Evolutionary conservation across 2,888 invertebrate genomes (phyloP).

Genomic region (Nymphalis c-album): DNA sequence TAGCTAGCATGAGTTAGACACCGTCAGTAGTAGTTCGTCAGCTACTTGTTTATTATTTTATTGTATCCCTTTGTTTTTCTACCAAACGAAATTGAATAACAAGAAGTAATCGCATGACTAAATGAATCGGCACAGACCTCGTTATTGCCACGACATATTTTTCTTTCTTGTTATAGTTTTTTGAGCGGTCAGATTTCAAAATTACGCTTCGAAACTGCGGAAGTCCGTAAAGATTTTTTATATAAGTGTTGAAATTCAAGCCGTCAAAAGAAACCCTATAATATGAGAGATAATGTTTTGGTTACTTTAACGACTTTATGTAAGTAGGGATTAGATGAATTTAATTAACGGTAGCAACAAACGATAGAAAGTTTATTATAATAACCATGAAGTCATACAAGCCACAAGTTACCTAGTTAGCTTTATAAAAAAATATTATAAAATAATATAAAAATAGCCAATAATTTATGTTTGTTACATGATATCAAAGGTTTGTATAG

Average conservation of each 20-base stretch:
- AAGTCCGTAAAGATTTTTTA: conserved; percentile 25
- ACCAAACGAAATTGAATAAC: conserved; percentile 59
- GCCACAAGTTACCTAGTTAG: neutral
- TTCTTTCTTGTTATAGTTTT: conserved; percentile 24
- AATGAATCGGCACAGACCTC: conserved; percentile 58
- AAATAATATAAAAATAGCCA: neutral
- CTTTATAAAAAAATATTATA: neutral
- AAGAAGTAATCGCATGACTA: conserved; percentile 68
- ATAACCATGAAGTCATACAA: neutral
- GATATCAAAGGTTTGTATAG: neutral
- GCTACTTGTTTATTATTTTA: conserved; percentile 57
- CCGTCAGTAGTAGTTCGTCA: conserved; percentile 56
- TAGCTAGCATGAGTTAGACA: conserved; percentile 56
- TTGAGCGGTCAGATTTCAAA: conserved; percentile 26
- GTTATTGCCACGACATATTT: conserved; percentile 51
- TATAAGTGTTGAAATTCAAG: conserved; percentile 23
- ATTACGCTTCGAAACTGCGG: conserved; percentile 24
- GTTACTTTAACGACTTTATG: conserved; percentile 19
- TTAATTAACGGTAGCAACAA: conserved; percentile 15
- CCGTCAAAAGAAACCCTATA: conserved; percentile 27
- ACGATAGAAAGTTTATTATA: neutral
- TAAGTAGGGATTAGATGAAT: conserved; percentile 26
- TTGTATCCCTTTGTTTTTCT: conserved; percentile 47
- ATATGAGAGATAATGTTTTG: conserved; percentile 3
- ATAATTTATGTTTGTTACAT: neutral